Evolutionary conservation across 2,797 vertebrate species (phyloP), one percentile per base, ranked within the genome.

Genomic region (Lacerta viridis): DNA sequence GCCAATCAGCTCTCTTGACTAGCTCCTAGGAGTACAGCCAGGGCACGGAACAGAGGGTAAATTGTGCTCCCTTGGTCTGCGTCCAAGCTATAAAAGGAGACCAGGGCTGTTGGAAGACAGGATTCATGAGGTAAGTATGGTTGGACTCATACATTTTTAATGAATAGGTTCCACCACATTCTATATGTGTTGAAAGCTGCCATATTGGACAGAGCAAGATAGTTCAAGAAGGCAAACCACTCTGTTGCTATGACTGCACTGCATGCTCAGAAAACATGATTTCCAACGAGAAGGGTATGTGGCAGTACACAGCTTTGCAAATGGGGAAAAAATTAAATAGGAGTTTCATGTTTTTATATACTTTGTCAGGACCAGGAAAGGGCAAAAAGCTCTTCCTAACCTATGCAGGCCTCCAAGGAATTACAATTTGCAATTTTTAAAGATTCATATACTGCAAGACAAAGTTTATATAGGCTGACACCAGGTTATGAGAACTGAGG

Each of bases 261-360:
- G 61, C n/a, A 55, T 88, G 87, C 27, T 33, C 87, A 68, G 33
- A 77, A 50, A n/a, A 83, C 43, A 88, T 55, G 41, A 83, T 83
- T 83, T 88, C 87, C 55, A 75, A 88, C 27, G n/a, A n/a, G 23
- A 88, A 17, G 10, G 87, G 87, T 83, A 83, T 55, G 80, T 76
- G 7, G 3, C 3, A 2, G 3, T 36, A 29, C 27, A 50, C 1
- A 18, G 11, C 50, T 50, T 13, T 50, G 11, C 50, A 50, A 13
- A 43, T 5, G 64, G 17, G 50, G 10, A 2, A 8, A 3, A 0
- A 3, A 0, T 11, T 13, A 29, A 33, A 72, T 64, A 23, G 2
- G 8, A n/a, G 25, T 69, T 69, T 11, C 10, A 69, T n/a, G 50
- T 15, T 55, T 29, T 69, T 69, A 27, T 29, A 3, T 13, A 10